These are phyloP conservation scores for Erynnis tages DNA, from an alignment of 2,888 invertebrate genomes.

Conservation along the genomic window DNA sequence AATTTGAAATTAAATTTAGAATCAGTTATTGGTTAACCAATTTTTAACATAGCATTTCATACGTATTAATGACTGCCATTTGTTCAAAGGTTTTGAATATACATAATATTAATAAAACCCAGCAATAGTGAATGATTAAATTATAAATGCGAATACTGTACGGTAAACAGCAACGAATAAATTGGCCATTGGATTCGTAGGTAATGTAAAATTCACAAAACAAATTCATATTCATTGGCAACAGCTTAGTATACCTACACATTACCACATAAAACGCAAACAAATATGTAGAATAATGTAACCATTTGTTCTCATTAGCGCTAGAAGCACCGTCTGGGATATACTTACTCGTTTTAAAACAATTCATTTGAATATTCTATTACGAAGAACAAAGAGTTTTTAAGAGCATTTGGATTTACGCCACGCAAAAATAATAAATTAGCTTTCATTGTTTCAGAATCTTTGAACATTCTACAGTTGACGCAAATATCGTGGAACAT, in stretches of 20 bases:
- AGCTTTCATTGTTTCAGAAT: slow-evolving; percentile 18
- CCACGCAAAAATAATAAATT: slow-evolving; percentile 20
- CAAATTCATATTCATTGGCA: slow-evolving; percentile 12
- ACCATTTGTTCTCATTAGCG: slow-evolving; percentile 25
- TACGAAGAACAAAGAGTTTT: slow-evolving; percentile 22
- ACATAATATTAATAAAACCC: no score
- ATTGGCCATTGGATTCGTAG: neutral
- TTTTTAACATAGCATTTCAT: no score
- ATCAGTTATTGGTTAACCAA: no score
- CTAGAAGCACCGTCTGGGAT: slow-evolving; percentile 6
- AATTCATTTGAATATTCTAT: slow-evolving; percentile 20
- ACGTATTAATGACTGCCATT: no score
- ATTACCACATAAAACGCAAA: neutral
- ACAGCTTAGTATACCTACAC: neutral
- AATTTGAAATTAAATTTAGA: neutral
- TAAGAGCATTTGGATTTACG: slow-evolving; percentile 15
- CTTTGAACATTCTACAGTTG: slow-evolving; percentile 10
- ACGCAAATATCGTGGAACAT: slow-evolving; percentile 2
- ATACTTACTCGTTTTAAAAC: slow-evolving; percentile 10
- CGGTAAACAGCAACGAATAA: neutral
- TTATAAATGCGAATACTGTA: neutral
- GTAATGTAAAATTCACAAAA: slow-evolving; percentile 9
- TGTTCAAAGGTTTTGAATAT: no score
- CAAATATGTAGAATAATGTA: slow-evolving; percentile 20
- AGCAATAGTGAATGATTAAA: no score